These are phyloP conservation scores for Drosophila paramelanica DNA, from an alignment of 2,888 invertebrate species.

Conservation along the genomic window DNA sequence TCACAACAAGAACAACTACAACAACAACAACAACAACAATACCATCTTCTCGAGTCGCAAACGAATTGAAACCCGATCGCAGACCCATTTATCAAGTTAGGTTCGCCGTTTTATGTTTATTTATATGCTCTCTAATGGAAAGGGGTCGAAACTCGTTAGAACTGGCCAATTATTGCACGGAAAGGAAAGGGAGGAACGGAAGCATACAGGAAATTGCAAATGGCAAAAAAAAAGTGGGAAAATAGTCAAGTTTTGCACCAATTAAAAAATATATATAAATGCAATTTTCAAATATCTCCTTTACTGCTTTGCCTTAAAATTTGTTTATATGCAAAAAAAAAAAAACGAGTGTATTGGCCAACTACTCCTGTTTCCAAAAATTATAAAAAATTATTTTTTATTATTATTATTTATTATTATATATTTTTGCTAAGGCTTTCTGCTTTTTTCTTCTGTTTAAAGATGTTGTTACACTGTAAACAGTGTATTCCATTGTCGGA, in stretches of 20 bases:
- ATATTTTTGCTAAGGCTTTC: too few species aligned
- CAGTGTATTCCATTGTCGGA: too few species aligned
- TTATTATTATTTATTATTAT: too few species aligned
- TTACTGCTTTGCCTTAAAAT: too few species aligned
- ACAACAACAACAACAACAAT: background rate
- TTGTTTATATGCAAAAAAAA: too few species aligned
- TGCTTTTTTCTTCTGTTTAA: too few species aligned
- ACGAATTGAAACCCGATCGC: slow-evolving; percentile 71
- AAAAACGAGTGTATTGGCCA: too few species aligned
- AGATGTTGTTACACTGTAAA: too few species aligned
- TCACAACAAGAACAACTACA: slow-evolving; percentile 34
- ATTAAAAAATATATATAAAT: background rate
- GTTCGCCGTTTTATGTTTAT: slow-evolving; percentile 39
- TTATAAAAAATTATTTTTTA: too few species aligned
- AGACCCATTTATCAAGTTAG: slow-evolving; percentile 68
- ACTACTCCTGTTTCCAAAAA: too few species aligned
- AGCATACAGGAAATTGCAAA: background rate
- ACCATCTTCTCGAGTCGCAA: slow-evolving; percentile 26
- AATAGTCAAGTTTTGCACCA: background rate
- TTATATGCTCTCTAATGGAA: slow-evolving; percentile 49
- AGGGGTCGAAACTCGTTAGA: slow-evolving; percentile 57
- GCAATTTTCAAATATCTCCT: too few species aligned
- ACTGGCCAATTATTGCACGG: slow-evolving; percentile 12
- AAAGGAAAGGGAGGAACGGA: background rate
- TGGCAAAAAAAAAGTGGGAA: background rate